Evolutionary conservation across 53 echinoderm and acorn worm genomes (phyloP), one percentile per base, ranked within the genome.

Genomic region (Patiria pectinifera): DNA sequence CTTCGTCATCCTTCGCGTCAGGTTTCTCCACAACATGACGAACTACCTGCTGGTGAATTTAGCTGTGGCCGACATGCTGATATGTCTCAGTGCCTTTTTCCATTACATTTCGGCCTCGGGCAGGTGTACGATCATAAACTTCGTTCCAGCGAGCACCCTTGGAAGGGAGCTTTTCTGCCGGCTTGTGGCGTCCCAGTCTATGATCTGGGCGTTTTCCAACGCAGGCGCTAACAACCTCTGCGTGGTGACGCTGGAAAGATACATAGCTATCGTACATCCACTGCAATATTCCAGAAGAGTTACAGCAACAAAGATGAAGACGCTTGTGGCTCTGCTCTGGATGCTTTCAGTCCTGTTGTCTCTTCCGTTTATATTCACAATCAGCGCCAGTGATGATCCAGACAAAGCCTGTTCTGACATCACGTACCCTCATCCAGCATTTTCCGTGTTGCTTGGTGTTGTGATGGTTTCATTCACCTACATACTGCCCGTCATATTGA

Each of bases 31-130:
- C 78, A 89, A 43, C 21, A 45, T 62, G 62, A 89, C 89, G 8
- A 89, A 89, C 89, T 89, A 79, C 16, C 61, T 89, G 45, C 89
- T 89, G 79, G 80, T 78, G 9, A 78, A 89, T 63, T 15, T 89
- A 61, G 89, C 89, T 18, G 80, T 63, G 11, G 79, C 89, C 46
- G 89, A 89, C 22, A 62, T 26, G 35, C 45, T 84, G 45, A 2
- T 26, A 11, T 84, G 84, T 26, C 15, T 84, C 12, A 5, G n/a
- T 16, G 66, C 44, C 22, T 62, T 84, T 25, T 63, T 84, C 66
- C 25, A 59, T 43, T 35, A 63, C 66, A 63, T 84, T 3, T 4
- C 16, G 3, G 84, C 84, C 13, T 21, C 46, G 12, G 3, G 5
- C 11, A n/a, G 53, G 59, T 84, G 62, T 58, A 12, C 66, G 2